Evolutionary conservation across 2,888 invertebrate species (phyloP).

Genomic region (Cephus spinipes): DNA sequence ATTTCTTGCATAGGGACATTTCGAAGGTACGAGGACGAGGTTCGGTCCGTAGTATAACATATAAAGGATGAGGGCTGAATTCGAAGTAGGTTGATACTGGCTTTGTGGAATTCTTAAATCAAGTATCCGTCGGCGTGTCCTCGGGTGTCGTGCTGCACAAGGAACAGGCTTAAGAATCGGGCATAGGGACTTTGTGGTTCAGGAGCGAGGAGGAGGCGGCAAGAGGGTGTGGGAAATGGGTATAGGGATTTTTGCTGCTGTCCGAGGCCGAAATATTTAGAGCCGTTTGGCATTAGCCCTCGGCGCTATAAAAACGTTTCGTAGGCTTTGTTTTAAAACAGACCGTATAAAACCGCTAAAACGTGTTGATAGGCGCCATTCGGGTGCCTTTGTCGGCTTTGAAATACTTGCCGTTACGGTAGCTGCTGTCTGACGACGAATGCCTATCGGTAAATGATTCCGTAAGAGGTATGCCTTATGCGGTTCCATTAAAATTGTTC

Average conservation of each 20-base stretch:
- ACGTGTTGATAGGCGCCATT: constrained; percentile 38
- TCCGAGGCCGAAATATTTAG: constrained; percentile 22
- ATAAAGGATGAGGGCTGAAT: not conserved
- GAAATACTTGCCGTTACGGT: constrained; percentile 10
- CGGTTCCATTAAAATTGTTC: constrained; percentile 24
- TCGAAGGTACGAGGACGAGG: not conserved
- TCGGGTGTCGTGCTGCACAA: not conserved
- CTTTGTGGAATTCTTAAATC: not conserved
- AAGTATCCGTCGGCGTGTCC: not conserved
- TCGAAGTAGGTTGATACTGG: not conserved
- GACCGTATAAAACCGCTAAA: constrained; percentile 33
- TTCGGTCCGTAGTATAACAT: not conserved
- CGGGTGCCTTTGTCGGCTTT: constrained; percentile 32
- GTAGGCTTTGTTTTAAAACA: constrained; percentile 31
- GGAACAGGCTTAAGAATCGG: not conserved
- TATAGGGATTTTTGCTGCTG: constrained; percentile 20
- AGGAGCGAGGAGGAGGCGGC: not conserved
- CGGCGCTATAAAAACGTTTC: constrained; percentile 21
- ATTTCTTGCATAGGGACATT: not conserved
- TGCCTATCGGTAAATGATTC: constrained; percentile 22
- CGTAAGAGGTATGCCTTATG: constrained; percentile 6
- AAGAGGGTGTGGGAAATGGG: not conserved
- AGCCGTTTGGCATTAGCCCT: constrained; percentile 9
- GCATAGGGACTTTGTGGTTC: not conserved
- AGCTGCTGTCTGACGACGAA: constrained; percentile 14